Base-by-base conservation (phyloP, 2,888 invertebrate species). In the Torymus texanus region DNA sequence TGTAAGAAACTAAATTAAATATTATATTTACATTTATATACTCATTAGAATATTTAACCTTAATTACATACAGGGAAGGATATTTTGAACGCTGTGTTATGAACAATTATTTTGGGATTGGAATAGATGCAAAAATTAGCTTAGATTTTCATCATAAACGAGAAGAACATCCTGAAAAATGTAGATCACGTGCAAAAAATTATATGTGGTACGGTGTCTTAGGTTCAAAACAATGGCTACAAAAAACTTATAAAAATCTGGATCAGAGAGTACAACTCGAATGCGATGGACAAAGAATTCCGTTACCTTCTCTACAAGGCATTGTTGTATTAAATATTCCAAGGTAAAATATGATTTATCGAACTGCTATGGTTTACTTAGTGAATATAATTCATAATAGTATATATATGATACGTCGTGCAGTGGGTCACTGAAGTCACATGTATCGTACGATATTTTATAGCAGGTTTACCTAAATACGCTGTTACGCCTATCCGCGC, bases 31-130 rank as follows among this genome's bases (percentile, higher is more conserved):
- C 59, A 66, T 53, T 50, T 5, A n/a, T 16, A 55, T 24, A 66
- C 4, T 58, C 56, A 59, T 13, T 59, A 63, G 59, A 62, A 70
- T 65, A 55, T 77, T 41, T 75, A 58, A 72, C 11, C 11, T n/a
- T 41, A 55, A 67, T 71, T 51, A 66, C 68, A 13, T 72, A 68
- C 87, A 94, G 94, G 86, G 97, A 97, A 91, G 97, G 97, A 0
- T 96, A 95, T 90, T 95, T 95, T 86, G 98, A 99, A 91, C 94
- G 95, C 84, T 97, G 97, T 86, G 98, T 98, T 1, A 98, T 99
- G 98, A 99, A 98, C 91, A 99, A 99, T 90, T 99, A 99, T 89
- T 98, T 98, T 89, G 98, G 98, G 0, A 98, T 99, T 86, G 98
- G 98, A 0, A 96, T 99, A 82, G 98, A 99, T 91, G 98, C 98